Evolutionary conservation across 2,797 vertebrate genomes (phyloP).

Genomic region (Bovichtus diacanthus): DNA sequence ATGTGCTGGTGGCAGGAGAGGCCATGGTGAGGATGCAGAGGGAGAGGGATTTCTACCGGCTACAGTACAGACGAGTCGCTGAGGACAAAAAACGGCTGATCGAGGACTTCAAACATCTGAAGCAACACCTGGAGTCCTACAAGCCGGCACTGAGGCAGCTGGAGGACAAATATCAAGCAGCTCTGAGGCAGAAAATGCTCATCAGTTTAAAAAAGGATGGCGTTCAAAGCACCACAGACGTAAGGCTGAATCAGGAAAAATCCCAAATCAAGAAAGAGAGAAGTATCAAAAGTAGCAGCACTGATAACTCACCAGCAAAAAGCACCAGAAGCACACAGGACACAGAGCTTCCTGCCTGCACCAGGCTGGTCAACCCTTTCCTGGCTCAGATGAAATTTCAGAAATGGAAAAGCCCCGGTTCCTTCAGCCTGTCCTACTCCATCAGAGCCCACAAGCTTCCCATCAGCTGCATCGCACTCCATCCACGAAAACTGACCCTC

Average conservation of each 20-base stretch:
- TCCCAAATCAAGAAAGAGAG: not conserved
- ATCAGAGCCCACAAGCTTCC: constrained; percentile 59
- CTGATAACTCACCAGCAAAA: not conserved
- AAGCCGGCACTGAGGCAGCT: constrained; percentile 85
- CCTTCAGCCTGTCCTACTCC: constrained; percentile 43
- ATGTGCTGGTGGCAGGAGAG: constrained; percentile 83
- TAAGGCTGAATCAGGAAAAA: not conserved
- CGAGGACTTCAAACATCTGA: constrained; percentile 86
- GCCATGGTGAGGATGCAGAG: constrained; percentile 85
- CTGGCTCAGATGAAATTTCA: not conserved
- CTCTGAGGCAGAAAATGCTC: constrained; percentile 60
- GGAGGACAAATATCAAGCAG: constrained; percentile 86
- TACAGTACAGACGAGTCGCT: constrained; percentile 83
- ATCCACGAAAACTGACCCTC: constrained; percentile 42
- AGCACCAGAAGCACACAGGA: not conserved
- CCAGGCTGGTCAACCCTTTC: not conserved
- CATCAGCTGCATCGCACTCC: constrained; percentile 60
- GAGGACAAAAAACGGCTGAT: constrained; percentile 89
- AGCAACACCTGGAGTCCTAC: constrained; percentile 87
- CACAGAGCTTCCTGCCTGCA: constrained; percentile 7
- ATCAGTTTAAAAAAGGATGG: constrained; percentile 35
- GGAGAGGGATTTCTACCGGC: constrained; percentile 90
- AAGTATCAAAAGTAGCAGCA: not conserved
- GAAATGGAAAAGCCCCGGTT: not conserved
- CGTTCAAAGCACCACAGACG: not conserved